Evolutionary conservation across 2,113 vertebrate genomes (phyloP), one percentile per base, ranked within the genome.

Genomic region (Trochalopteron elliotii): DNA sequence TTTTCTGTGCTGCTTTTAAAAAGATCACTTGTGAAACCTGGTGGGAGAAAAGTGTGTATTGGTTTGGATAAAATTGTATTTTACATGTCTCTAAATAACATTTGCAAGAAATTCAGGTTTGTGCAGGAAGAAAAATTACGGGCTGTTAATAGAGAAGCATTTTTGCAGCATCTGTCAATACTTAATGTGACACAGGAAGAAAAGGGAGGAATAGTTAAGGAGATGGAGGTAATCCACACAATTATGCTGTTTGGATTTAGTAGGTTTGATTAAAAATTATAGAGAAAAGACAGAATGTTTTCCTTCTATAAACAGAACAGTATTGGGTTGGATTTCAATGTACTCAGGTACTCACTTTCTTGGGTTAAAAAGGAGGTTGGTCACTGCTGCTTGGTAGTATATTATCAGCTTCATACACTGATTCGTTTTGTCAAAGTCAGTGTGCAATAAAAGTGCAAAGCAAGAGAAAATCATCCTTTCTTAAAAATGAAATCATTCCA

Each of bases 1-100:
- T 89, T 92, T 72, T 57, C 81, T 71, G 35, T 44, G 59, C 49
- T 76, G 8, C 91, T 92, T 97, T 96, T 77, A 17, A 93, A 94
- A 91, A 94, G 89, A 92, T 91, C 85, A 50, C 70, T 96, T 90
- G 47, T 1, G 47, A 92, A 95, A 92, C 89, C 92, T 87, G 84
- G 37, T 75, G 64, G 67, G 83, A 93, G 60, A 87, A 68, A 80
- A 96, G 80, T 60, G 45, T 71, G 59, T 77, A 82, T 90, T 94
- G 57, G 60, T 93, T 95, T 91, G 83, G 59, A 72, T 83, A 60
- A 91, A 93, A 87, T 19, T 50, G 59, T 76, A 55, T 96, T 94
- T 92, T 92, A 93, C 52, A 71, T 93, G 61, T 74, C 40, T 92
- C 65, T 86, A 94, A 91, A 84, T 88, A 96, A 61, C 15, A 15